Evolutionary conservation across 92 coral and sea anemone genomes (phyloP), one percentile per base, ranked within the genome.

Genomic region (Bergia puertoricense): DNA sequence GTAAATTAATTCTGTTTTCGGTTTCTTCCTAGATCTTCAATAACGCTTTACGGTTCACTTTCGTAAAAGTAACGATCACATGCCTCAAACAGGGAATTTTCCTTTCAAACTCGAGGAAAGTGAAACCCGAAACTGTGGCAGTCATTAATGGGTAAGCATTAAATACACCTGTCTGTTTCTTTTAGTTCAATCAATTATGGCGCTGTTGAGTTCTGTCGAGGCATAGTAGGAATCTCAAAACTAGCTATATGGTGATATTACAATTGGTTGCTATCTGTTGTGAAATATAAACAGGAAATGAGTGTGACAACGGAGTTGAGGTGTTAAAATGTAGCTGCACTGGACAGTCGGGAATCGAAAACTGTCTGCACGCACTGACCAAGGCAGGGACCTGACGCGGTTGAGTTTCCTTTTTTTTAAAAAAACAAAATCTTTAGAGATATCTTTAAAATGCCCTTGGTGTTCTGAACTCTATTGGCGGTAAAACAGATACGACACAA

Each of bases 181-280:
- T 2, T 36, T 15, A 11, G 69, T 37, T 51, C 48, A 79, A 22
- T 74, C 48, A 79, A 79, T 51, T 51, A 48, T 36, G 23, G 43
- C 66, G 14, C 83, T 51, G 66, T 50, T 37, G 83, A 79, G 68
- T 6, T 50, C 68, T 18, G 22, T 37, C 68, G 10, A 48, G 44
- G 42, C 46, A 15, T 76, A n/a, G 48, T 18, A 18, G 69, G 69
- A 22, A 16, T 62, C 69, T 62, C 20, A 13, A 51, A 16, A 50
- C 11, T 23, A 50, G 54, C 42, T 79, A 23, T 30, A 36, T 39
- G 42, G 14, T 30, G 8, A 18, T 76, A 37, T 13, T 14, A 2
- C 46, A 74, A 18, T 42, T 79, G 69, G 83, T 79, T 79, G 66
- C 83, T 79, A 51, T 57, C 69, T n/a, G 83, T 13, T 15, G 20